A percentile compares a stretch with the other conserved stretches of the same genome.
These are phyloP conservation scores for Tortricodes alternella DNA, from an alignment of 2,888 invertebrate genomes.

Conservation along the genomic window DNA sequence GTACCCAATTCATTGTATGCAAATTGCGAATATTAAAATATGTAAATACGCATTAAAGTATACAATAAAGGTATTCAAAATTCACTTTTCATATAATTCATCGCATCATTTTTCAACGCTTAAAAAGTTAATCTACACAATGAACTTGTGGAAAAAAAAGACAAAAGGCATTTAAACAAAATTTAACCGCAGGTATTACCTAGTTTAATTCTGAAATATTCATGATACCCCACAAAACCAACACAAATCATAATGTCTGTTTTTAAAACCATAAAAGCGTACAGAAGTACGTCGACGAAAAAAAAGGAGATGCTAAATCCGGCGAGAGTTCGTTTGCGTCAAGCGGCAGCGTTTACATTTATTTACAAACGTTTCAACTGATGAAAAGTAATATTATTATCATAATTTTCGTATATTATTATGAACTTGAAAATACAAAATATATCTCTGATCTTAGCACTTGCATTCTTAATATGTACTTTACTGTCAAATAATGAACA, in stretches of 20 bases:
- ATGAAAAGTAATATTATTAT: too few species aligned
- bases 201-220: conserved; percentile 60
- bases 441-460: too few species aligned
- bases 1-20: too few species aligned
- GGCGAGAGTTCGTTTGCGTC: background rate
- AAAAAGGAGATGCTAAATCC: conserved; percentile 36
- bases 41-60: too few species aligned
- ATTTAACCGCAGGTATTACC: conserved; percentile 36
- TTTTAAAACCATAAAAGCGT: conserved; percentile 68
- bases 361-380: background rate
- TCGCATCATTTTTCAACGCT: conserved; percentile 2
- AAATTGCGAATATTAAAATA: too few species aligned
- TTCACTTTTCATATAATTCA: background rate
- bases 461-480: too few species aligned
- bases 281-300: conserved; percentile 51
- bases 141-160: conserved; percentile 34
- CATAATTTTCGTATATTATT: too few species aligned
- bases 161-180: conserved; percentile 32
- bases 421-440: too few species aligned
- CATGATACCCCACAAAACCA: conserved; percentile 39
- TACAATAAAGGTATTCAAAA: background rate
- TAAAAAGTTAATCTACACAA: conserved; percentile 18
- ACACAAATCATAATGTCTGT: conserved; percentile 71
- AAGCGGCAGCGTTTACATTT: background rate
- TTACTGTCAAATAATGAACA: too few species aligned